Percentiles rank a stretch among this genome's conserved stretches.
Conservation (phyloP, 2,113 vertebrate species). For the Gallinago paraguaiae region DNA sequence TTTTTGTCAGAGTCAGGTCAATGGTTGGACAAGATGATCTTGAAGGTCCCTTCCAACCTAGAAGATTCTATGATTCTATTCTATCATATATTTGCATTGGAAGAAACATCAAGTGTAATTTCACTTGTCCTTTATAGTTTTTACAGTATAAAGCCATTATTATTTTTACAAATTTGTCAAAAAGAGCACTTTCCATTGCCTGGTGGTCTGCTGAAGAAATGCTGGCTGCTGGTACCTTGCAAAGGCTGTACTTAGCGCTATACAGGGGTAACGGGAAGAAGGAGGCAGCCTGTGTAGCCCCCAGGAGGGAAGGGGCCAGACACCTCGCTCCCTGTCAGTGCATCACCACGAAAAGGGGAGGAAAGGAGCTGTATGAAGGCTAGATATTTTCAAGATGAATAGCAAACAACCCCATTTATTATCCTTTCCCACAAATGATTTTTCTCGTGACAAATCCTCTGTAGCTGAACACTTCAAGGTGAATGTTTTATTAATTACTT, state of each 20-base stretch:
- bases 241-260: not conserved
- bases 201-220: not conserved
- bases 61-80: no score
- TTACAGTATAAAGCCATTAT: not conserved
- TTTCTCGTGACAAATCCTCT: not conserved
- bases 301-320: not conserved
- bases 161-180: not conserved
- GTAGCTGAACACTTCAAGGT: not conserved
- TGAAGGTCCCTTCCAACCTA: no score
- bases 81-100: not conserved
- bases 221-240: not conserved
- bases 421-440: not conserved
- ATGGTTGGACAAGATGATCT: no score
- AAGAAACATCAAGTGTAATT: not conserved
- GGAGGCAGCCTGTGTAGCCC: not conserved
- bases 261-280: not conserved
- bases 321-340: not conserved
- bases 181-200: not conserved
- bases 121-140: not conserved
- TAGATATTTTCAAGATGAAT: not conserved
- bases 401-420: not conserved
- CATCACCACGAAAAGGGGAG: no score
- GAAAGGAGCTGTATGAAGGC: fast-evolving
- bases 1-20: no score
- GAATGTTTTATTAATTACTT: not conserved